Evolutionary conservation across 2,113 vertebrate genomes (phyloP).

Genomic region (Heterocephalus glaber): DNA sequence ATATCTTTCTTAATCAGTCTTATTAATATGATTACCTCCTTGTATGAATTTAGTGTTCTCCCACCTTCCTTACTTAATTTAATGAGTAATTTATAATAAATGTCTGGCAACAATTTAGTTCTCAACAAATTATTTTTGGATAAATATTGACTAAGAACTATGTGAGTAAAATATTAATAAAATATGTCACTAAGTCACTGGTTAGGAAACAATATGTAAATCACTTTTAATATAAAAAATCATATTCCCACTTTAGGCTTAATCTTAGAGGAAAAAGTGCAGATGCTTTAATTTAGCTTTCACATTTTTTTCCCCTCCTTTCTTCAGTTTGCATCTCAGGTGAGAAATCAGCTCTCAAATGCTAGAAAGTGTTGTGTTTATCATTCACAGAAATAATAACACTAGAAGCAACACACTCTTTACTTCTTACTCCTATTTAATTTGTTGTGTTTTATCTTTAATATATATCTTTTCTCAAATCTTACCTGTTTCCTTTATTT

Average conservation of each 20-base stretch:
- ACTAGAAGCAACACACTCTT: neutral
- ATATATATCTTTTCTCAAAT: neutral
- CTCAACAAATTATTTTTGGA: neutral
- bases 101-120: neutral
- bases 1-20: neutral
- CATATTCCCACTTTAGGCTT: neutral
- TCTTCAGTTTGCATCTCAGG: neutral
- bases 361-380: slow-evolving; percentile 23
- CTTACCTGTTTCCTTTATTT: neutral
- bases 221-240: neutral
- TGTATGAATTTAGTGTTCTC: neutral
- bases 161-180: neutral
- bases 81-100: slow-evolving; percentile 1
- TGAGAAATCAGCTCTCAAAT: slow-evolving; percentile 31
- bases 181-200: neutral
- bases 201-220: neutral
- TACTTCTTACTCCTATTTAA: neutral
- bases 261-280: neutral
- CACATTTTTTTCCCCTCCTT: neutral
- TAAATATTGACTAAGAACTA: neutral
- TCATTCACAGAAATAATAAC: slow-evolving; percentile 46
- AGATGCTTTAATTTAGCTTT: neutral
- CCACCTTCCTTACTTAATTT: neutral
- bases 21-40: neutral
- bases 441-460: slow-evolving; percentile 6